Base-by-base conservation (phyloP, 2,888 invertebrate species). In the Mayetiola destructor region DNA sequence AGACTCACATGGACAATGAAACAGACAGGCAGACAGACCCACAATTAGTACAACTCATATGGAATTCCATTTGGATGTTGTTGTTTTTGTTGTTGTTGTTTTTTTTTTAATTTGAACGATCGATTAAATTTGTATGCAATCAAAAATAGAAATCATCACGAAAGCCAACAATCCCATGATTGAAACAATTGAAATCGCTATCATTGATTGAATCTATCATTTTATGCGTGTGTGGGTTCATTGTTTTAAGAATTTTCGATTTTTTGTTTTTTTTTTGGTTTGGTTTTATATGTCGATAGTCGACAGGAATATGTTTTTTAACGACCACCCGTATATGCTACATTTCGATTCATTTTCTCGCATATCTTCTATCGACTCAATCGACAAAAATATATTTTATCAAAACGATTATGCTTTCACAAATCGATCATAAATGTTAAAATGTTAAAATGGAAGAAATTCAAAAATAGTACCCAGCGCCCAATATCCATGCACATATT, bases 311-410 rank as follows among this genome's bases (percentile, higher is more conserved):
- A 20, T 21, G 1, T 48, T 48, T 48, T 27, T 23, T 27, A 27
- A n/a, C 48, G 48, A 48, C 48, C 48, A 48, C 48, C 48, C 48
- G 48, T 48, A 48, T 48, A 27, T 32, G 12, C 16, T 27, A 48
- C 27, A 48, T 48, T 48, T 48, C 16, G n/a, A 16, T n/a, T 48
- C 32, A 32, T 6, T 48, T 18, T 48, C 23, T 48, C 48, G 48
- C 48, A 48, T 48, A n/a, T n/a, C n/a, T n/a, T n/a, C n/a, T n/a
- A n/a, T n/a, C n/a, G n/a, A n/a, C n/a, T n/a, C n/a, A n/a, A n/a
- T n/a, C n/a, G n/a, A n/a, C n/a, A n/a, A n/a, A n/a, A n/a, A n/a
- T n/a, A n/a, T n/a, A n/a, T n/a, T n/a, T n/a, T n/a, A n/a, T n/a
- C n/a, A n/a, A n/a, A n/a, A n/a, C n/a, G n/a, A n/a, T n/a, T n/a